Evolutionary conservation across 2,113 vertebrate genomes (phyloP).

Genomic region (Toxotes jaculatrix): DNA sequence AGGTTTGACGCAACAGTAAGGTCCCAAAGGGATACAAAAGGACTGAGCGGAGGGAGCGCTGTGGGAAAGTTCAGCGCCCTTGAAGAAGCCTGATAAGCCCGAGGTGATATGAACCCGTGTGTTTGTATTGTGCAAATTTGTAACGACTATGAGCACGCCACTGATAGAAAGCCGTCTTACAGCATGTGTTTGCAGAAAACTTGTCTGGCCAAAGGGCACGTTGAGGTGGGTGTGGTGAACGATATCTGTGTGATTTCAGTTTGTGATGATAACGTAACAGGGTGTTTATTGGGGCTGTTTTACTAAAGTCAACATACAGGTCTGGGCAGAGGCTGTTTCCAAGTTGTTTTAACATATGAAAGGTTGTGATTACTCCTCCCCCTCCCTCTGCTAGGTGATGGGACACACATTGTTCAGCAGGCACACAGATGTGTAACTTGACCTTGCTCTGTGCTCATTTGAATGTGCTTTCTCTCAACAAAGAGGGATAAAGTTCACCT

Average conservation of each 20-base stretch:
- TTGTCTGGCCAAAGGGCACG: conserved; percentile 65
- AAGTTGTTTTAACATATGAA: conserved; percentile 52
- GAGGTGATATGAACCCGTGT: conserved; percentile 62
- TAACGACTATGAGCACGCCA: conserved; percentile 58
- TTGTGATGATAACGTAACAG: conserved; percentile 43
- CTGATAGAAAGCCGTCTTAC: conserved; percentile 59
- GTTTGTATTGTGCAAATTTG: conserved; percentile 74
- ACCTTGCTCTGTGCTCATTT: conserved; percentile 71
- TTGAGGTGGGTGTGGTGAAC: conserved; percentile 50
- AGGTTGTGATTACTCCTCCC: conserved; percentile 31
- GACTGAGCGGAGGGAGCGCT: conserved; percentile 48
- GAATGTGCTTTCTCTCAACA: conserved; percentile 53
- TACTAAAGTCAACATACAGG: conserved; percentile 50
- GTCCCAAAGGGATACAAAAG: conserved; percentile 38
- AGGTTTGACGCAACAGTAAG: conserved; percentile 62
- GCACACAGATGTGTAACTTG: conserved; percentile 72
- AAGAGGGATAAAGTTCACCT: conserved; percentile 79
- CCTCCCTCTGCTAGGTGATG: conserved; percentile 32
- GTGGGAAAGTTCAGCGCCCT: conserved; percentile 81
- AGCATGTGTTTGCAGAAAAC: conserved; percentile 59
- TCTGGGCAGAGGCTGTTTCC: conserved; percentile 49
- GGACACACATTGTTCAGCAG: conserved; percentile 58
- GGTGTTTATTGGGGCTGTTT: conserved; percentile 27
- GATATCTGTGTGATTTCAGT: conserved; percentile 53
- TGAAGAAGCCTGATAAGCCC: conserved; percentile 78